A percentile compares a stretch with the other conserved stretches of the same genome.
Evolutionary conservation across 2,888 invertebrate genomes (phyloP).

Genomic region (Asteroscopus sphinx): DNA sequence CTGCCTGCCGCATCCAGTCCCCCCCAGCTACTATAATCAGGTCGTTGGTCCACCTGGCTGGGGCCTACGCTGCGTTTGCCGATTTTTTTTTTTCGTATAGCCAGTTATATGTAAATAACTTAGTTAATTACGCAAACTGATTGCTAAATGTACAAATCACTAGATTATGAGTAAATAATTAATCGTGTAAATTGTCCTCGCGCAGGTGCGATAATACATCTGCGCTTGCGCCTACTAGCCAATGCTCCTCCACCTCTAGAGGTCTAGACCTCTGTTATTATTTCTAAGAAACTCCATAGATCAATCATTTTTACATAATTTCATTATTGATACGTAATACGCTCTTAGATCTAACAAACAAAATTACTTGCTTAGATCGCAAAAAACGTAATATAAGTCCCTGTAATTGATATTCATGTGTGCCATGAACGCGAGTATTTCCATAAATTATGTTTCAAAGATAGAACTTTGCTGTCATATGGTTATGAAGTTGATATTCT

Average conservation of each 20-base stretch:
- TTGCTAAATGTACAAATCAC: constrained; percentile 50
- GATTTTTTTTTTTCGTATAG: too few species aligned
- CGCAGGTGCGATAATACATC: constrained; percentile 84
- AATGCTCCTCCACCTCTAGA: constrained; percentile 68
- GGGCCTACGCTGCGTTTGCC: too few species aligned
- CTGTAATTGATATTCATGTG: constrained; percentile 59
- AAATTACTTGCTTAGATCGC: constrained; percentile 49
- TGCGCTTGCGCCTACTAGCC: constrained; percentile 74
- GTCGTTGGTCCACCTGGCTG: too few species aligned
- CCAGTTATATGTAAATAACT: constrained; percentile 1
- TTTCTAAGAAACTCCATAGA: constrained; percentile 57
- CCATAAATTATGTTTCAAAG: constrained; percentile 58
- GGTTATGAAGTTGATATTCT: constrained; percentile 50
- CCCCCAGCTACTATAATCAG: too few species aligned
- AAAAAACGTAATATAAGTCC: constrained; percentile 57
- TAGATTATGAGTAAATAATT: constrained; percentile 65
- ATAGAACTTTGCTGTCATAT: constrained; percentile 50
- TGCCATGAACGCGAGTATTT: constrained; percentile 54
- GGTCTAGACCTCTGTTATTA: constrained; percentile 55
- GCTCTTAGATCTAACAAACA: constrained; percentile 43
- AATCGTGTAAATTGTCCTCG: constrained; percentile 72
- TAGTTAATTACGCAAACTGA: constrained; percentile 55
- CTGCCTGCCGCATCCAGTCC: too few species aligned
- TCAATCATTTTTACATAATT: constrained; percentile 46
- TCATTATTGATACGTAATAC: constrained; percentile 37